These are phyloP conservation scores for Pseudonaja textilis DNA, from an alignment of 2,113 vertebrate genomes.

Conservation along the genomic window DNA sequence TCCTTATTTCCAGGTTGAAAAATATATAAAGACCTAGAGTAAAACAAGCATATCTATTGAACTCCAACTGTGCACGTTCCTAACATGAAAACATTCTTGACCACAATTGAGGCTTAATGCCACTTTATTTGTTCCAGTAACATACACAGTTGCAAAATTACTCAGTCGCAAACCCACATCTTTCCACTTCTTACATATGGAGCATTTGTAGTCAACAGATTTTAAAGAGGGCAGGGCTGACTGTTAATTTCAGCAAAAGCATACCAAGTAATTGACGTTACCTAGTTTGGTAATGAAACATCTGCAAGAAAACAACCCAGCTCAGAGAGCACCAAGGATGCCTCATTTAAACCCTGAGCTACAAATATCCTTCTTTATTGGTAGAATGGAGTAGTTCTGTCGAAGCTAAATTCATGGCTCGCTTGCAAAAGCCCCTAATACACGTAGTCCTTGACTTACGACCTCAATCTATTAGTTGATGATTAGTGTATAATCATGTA, in stretches of 20 bases:
- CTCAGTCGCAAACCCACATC: background rate
- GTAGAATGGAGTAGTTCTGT: no score
- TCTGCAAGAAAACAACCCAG: background rate
- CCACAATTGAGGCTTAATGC: no score
- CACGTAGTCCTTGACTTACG: no score
- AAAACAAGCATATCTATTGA: no score
- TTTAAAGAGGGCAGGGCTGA: background rate
- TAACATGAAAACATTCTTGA: background rate
- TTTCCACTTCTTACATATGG: background rate
- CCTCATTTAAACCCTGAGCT: background rate
- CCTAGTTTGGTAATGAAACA: background rate
- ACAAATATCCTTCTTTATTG: no score
- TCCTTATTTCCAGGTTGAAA: no score
- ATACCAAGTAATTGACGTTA: background rate
- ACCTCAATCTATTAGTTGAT: no score
- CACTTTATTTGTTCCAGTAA: background rate
- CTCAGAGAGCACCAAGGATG: background rate
- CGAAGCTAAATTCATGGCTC: no score
- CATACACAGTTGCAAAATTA: background rate
- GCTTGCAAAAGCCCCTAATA: no score
- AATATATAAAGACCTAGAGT: no score
- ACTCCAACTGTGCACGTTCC: no score
- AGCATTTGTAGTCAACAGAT: background rate
- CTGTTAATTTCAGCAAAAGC: background rate
- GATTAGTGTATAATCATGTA: no score